A percentile compares a stretch with the other conserved stretches of the same genome.
phyloP scores from a whole-genome alignment of 1,140 invertebrate genomes.

The Aphelinus atriplicis region DNA sequence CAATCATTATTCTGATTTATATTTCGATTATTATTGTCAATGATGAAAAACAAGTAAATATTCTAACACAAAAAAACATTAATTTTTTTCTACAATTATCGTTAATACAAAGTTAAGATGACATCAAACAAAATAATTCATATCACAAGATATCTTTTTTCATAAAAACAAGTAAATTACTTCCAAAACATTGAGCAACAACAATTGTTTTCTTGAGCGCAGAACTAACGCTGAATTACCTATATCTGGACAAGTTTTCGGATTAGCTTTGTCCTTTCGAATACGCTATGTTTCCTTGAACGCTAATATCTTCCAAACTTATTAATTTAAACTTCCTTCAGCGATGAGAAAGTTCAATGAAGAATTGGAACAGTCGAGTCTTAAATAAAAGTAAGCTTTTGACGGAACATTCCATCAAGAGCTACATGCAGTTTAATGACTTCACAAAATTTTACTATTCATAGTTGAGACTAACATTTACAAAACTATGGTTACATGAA shows the following conservation, averaged over 20 bases:
- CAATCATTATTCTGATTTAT: too few species aligned
- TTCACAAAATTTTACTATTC: too few species aligned
- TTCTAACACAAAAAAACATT: conserved; percentile 6
- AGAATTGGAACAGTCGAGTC: conserved; percentile 23
- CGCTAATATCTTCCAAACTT: conserved; percentile 17
- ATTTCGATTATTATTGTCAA: not conserved
- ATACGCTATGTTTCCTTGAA: conserved; percentile 20
- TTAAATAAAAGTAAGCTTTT: conserved; percentile 9
- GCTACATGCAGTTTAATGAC: too few species aligned
- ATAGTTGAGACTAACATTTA: too few species aligned
- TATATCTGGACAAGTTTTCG: not conserved
- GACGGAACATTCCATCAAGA: conserved; percentile 10
- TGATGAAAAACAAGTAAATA: conserved; percentile 1
- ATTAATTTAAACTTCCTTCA: conserved; percentile 26
- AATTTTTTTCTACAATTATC: not conserved
- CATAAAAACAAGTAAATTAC: conserved; percentile 16
- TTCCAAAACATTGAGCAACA: conserved; percentile 10
- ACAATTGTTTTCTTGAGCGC: not conserved
- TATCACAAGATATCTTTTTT: conserved; percentile 34
- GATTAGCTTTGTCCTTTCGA: conserved; percentile 11
- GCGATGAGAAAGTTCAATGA: conserved; percentile 30
- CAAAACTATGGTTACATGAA: too few species aligned
- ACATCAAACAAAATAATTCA: conserved; percentile 13
- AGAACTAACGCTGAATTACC: conserved; percentile 7
- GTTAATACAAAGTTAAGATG: not conserved